These are phyloP conservation scores for Trachelus iudaicus DNA, from an alignment of 2,888 invertebrate genomes.

Conservation along the genomic window DNA sequence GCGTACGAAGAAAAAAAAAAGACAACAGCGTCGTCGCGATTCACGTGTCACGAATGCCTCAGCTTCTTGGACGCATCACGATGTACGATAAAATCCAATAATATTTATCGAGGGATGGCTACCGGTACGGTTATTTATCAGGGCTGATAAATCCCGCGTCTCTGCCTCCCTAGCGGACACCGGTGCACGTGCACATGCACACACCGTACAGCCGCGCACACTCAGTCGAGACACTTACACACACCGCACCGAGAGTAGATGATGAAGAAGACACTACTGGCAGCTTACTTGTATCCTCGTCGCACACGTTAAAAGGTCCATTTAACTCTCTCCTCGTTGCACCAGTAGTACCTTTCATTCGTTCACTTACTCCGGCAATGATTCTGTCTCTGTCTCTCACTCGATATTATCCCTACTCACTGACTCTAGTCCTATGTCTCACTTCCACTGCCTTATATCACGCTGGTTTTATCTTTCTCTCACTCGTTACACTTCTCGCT, in stretches of 20 bases:
- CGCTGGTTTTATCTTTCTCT: constrained; percentile 30
- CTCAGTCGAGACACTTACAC: background rate
- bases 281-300: background rate
- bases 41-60: background rate
- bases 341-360: background rate
- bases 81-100: background rate
- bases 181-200: background rate
- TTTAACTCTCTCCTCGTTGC: background rate
- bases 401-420: background rate
- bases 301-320: background rate
- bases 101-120: background rate
- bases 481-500: constrained; percentile 25
- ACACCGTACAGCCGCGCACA: background rate
- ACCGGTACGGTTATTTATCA: background rate
- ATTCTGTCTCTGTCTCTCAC: background rate
- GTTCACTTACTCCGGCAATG: background rate
- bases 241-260: background rate
- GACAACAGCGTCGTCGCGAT: background rate
- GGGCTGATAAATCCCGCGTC: background rate
- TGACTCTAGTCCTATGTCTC: constrained; percentile 3
- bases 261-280: background rate
- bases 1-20: background rate
- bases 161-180: background rate
- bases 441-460: constrained; percentile 18
- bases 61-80: background rate